Percentiles rank a stretch among this genome's conserved stretches.
Conservation (phyloP, 1,140 invertebrate species). For the Lucilia cuprina region DNA sequence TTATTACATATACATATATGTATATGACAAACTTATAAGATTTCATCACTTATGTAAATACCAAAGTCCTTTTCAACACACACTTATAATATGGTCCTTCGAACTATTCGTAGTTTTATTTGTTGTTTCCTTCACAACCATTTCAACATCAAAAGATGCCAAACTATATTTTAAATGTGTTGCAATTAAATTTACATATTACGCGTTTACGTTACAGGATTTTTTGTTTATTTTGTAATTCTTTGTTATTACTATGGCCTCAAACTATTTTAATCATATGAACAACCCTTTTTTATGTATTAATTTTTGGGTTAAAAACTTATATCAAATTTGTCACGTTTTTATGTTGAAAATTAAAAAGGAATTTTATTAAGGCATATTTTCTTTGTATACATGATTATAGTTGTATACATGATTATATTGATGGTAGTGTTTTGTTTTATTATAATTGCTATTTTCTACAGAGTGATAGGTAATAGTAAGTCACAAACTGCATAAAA, state of each 20-base stretch:
- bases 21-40: slow-evolving; percentile 4
- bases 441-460: neutral
- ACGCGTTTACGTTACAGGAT: neutral
- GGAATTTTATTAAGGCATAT: neutral
- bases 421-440: neutral
- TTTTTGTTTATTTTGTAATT: neutral
- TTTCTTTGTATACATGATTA: neutral
- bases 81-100: neutral
- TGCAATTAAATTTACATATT: slow-evolving; percentile 33
- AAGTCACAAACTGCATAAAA: no score
- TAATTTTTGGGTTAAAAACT: neutral
- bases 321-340: slow-evolving; percentile 13
- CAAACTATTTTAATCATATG: slow-evolving; percentile 30
- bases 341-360: neutral
- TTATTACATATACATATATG: neutral
- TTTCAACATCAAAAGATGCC: slow-evolving; percentile 1
- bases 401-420: neutral
- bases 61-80: neutral
- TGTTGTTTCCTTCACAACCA: no score
- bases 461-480: neutral
- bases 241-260: neutral
- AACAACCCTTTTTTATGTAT: neutral
- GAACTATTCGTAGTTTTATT: neutral
- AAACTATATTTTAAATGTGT: slow-evolving; percentile 23
- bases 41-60: neutral